phyloP scores from a whole-genome alignment of 1,140 invertebrate genomes.

The Drosophila bocki region DNA sequence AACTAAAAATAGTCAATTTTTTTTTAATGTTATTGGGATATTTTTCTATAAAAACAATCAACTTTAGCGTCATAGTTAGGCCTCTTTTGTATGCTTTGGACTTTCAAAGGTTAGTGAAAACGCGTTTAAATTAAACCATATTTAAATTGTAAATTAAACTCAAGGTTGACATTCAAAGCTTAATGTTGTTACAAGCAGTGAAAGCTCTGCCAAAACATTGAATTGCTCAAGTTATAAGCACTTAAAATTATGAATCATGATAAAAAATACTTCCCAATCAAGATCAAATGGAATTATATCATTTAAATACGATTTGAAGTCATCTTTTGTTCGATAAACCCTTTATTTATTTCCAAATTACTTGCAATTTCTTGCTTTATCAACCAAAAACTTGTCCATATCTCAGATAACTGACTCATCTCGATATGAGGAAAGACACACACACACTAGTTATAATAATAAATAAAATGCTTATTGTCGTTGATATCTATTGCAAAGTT shows the following conservation, averaged over 20 bases:
- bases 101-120: background rate
- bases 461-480: conserved; percentile 12
- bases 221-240: background rate
- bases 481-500: conserved; percentile 7
- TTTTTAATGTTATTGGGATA: no score
- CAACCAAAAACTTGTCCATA: background rate
- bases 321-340: background rate
- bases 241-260: background rate
- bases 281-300: background rate
- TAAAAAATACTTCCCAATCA: background rate
- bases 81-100: background rate
- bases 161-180: background rate
- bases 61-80: no score
- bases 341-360: background rate
- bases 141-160: background rate
- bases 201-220: background rate
- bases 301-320: background rate
- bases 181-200: background rate
- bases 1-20: no score
- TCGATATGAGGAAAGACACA: background rate
- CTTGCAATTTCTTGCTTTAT: conserved; percentile 1
- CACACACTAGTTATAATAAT: conserved; percentile 8
- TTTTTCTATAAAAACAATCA: no score
- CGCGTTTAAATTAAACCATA: background rate
- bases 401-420: conserved; percentile 29